Conservation (phyloP, 53 echinoderm and acorn worm species). For the Holothuria leucospilota region DNA sequence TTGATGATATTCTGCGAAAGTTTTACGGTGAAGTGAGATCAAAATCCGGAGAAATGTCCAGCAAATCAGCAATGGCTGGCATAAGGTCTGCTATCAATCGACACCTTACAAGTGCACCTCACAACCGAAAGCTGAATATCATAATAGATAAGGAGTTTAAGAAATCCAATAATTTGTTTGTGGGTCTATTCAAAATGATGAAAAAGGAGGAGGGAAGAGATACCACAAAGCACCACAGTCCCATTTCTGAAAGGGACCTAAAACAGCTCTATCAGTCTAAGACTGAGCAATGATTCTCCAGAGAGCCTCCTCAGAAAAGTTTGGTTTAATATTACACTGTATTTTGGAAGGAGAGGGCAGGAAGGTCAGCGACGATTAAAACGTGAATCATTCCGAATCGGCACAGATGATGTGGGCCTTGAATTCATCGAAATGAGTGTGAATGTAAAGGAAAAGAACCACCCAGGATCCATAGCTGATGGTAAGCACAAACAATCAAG, state of each 20-base stretch:
- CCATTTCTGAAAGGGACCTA: slow-evolving; percentile 1
- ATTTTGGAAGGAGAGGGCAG: not conserved
- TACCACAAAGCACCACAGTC: not conserved
- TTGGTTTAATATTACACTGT: not conserved
- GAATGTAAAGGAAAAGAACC: not conserved
- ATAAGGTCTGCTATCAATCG: no score
- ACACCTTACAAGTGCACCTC: no score
- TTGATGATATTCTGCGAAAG: no score
- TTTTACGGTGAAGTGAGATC: no score
- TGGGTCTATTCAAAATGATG: not conserved
- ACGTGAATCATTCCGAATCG: not conserved
- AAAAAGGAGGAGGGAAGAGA: not conserved
- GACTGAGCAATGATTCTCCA: not conserved
- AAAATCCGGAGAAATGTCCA: no score
- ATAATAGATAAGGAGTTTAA: not conserved
- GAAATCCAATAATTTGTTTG: no score
- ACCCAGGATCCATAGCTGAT: not conserved
- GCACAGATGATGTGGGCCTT: not conserved
- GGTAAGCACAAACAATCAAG: not conserved
- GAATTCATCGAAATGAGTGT: not conserved
- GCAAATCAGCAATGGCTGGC: no score
- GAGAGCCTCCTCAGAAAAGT: not conserved
- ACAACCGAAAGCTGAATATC: no score
- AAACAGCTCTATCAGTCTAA: not conserved
- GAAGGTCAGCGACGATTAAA: not conserved